Base-by-base conservation (phyloP, 2,888 invertebrate genomes). In the Tetrapedia diversipes region DNA sequence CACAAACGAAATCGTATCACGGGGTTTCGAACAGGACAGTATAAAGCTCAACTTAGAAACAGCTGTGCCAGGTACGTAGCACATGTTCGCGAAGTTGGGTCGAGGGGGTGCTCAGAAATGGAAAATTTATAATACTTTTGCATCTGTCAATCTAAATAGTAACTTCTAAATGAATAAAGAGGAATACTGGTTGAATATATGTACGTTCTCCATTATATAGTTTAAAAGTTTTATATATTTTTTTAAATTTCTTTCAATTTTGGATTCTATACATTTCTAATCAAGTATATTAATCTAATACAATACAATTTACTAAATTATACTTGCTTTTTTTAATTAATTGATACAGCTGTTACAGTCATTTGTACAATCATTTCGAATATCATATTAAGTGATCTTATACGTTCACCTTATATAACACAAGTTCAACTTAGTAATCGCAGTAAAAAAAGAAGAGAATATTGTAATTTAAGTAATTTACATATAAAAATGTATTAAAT, bases 51-150 rank as follows among this genome's bases (percentile, higher is more conserved):
- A 89, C 90, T 89, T 88, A 89, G 87, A 89, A 90, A 90, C 91
- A 91, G 91, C 91, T 90, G 91, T 88, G 86, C 79, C 91, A 91
- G 90, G 89, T 79, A 72, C 89, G 91, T 91, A 82, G 1, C 72
- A 1, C 16, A 43, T 22, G 10, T n/a, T 34, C 22, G n/a, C 19
- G 24, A 53, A 51, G 43, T 27, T 47, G 29, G 53, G n/a, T 39
- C 29, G 19, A 1, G 14, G 4, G n/a, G 14, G 27, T 10, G 29
- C 3, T 16, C 10, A 6, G 4, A 22, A 57, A 27, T 37, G 1
- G 10, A 47, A 37, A 64, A 56, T 56, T 73, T 19, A 6, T 16
- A 6, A 41, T 60, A 24, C 39, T 39, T 27, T 65, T 6, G 29
- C 14, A 27, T 10, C 0, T 19, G 11, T 3, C 2, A 27, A 29